Evolutionary conservation across 2,113 vertebrate genomes (phyloP).

Genomic region (Dolichotis patagonum): DNA sequence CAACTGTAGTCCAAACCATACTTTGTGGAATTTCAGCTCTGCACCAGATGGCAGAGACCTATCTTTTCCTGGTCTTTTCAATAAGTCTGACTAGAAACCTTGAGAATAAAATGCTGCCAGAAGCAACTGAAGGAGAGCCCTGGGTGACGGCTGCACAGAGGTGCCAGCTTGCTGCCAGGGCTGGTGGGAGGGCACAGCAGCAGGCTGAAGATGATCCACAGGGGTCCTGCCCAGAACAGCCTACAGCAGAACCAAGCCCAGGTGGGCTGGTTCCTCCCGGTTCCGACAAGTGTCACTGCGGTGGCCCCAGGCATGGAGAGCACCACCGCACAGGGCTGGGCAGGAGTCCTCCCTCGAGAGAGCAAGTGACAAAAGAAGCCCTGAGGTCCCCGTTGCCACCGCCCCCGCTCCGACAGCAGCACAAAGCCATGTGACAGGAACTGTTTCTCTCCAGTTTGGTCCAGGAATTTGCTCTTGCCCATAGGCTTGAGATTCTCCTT

Average conservation of each 20-base stretch:
- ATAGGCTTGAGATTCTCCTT: background rate
- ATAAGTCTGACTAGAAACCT: no score
- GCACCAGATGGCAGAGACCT: background rate
- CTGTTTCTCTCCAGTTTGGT: background rate
- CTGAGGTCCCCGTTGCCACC: background rate
- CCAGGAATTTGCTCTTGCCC: no score
- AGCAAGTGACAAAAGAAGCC: background rate
- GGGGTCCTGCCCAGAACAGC: background rate
- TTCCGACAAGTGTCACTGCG: background rate
- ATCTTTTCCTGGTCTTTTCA: background rate
- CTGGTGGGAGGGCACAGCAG: background rate
- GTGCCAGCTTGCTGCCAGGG: background rate
- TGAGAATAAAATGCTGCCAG: background rate
- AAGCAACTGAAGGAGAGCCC: background rate
- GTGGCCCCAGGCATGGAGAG: background rate
- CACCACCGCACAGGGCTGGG: background rate
- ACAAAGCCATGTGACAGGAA: background rate
- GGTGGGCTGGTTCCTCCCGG: background rate
- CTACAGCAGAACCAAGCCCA: background rate
- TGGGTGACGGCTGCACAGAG: background rate
- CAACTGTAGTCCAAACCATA: background rate
- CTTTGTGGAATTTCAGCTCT: background rate
- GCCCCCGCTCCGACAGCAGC: background rate
- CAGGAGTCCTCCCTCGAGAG: background rate
- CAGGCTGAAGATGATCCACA: background rate